Base-by-base conservation (phyloP, 2,113 vertebrate species). In the Semicossyphus pulcher region DNA sequence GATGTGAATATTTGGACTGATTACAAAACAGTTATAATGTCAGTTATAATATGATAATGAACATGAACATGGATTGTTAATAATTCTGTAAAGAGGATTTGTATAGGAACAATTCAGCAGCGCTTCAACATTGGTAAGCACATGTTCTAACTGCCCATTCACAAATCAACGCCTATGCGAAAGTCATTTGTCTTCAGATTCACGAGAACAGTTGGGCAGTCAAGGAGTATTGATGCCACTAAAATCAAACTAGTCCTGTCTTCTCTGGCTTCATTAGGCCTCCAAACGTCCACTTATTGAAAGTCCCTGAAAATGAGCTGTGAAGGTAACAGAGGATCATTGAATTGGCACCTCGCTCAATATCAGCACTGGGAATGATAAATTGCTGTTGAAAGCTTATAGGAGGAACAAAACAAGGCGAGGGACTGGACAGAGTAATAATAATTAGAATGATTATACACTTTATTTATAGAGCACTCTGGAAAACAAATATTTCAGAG, bases 321-420 rank as follows among this genome's bases (percentile, higher is more conserved):
- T 62, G 78, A 88, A 89, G 86, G 88, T 84, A 87, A 82, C 67
- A 18, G 76, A 58, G 23, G 44, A 88, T 91, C 88, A 79, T 73
- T 70, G 73, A 39, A 91, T 86, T 71, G 91, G 76, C 92, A 91
- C 64, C 67, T 75, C 60, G 64, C 78, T 88, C 92, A 87, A 91
- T 93, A 90, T 9, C 61, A 53, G 73, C 65, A 42, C 15, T 23
- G 36, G 52, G 69, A 61, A 81, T 90, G 90, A 93, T 91, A 66
- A 76, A 89, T 90, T 83, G 68, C 76, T 58, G 36, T 36, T 5
- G 18, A 51, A 16, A 9, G 6, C 34, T 39, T 61, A 45, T 11
- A 25, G 58, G 45, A 77, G 48, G 42, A 42, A 73, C 54, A 56
- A 83, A 20, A 39, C n/a, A 45, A 47, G 18, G 31, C 10, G 0